These are phyloP conservation scores for Sialia sialis DNA, from an alignment of 2,113 vertebrate genomes.

Conservation along the genomic window DNA sequence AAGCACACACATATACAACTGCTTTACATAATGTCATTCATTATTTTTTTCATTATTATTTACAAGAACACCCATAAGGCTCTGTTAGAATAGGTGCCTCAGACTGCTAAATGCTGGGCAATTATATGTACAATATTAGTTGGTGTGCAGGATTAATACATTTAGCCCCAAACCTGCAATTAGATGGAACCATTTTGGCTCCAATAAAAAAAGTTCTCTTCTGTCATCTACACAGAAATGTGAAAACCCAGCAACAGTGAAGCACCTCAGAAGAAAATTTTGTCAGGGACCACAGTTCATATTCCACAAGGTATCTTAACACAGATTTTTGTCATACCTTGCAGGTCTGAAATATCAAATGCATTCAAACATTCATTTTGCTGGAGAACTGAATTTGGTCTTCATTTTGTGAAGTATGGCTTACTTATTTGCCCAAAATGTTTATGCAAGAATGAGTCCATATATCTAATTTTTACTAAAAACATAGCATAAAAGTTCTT, in stretches of 20 bases:
- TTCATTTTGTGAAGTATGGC: background rate
- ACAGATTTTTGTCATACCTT: background rate
- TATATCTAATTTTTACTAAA: conserved; percentile 30
- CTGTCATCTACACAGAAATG: background rate
- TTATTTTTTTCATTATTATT: background rate
- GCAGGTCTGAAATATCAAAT: background rate
- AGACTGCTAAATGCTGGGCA: background rate
- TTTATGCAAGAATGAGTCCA: background rate
- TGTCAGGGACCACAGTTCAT: background rate
- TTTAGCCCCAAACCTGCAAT: background rate
- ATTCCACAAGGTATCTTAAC: background rate
- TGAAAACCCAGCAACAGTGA: background rate
- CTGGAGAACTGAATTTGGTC: background rate
- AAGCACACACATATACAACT: background rate
- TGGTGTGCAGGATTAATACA: background rate
- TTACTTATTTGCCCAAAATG: background rate
- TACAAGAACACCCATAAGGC: conserved; percentile 15
- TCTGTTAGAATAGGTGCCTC: background rate
- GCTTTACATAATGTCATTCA: background rate
- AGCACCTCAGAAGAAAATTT: background rate
- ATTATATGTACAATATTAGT: background rate
- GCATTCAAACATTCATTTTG: background rate
- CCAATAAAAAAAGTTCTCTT: background rate
- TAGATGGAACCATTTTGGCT: conserved; percentile 3
- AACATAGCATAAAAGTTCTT: background rate